A percentile compares a stretch with the other conserved stretches of the same genome.
phyloP scores from a whole-genome alignment of 2,113 vertebrate species.

The Asarcornis scutulata region DNA sequence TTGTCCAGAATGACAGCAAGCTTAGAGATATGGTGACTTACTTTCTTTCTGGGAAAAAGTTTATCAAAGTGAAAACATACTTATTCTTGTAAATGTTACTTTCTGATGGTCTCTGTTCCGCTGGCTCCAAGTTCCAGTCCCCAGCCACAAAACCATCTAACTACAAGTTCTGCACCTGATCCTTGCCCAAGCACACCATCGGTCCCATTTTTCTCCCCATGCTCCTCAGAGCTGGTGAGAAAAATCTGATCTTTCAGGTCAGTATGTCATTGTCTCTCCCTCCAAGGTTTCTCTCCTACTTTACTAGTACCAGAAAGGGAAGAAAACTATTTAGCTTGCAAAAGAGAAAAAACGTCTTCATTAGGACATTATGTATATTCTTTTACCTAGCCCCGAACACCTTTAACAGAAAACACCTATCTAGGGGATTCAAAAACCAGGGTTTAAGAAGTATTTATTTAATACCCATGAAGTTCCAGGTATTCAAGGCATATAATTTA shows the following conservation, averaged over 20 bases:
- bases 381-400: background rate
- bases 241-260: background rate
- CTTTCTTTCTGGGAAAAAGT: background rate
- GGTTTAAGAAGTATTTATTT: background rate
- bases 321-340: background rate
- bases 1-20: background rate
- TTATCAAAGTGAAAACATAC: background rate
- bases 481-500: background rate
- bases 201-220: background rate
- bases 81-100: background rate
- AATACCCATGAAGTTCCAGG: background rate
- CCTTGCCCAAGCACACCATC: fast-evolving
- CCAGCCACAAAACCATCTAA: background rate
- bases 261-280: background rate
- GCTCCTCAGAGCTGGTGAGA: background rate
- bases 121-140: background rate
- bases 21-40: background rate
- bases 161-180: background rate
- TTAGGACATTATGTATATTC: background rate
- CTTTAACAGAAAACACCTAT: background rate
- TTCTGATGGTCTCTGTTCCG: fast-evolving
- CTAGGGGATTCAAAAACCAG: background rate
- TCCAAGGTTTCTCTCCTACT: background rate
- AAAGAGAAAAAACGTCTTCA: background rate
- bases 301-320: background rate